Evolutionary conservation across 2,113 vertebrate species (phyloP).

Genomic region (Eidolon helvum): DNA sequence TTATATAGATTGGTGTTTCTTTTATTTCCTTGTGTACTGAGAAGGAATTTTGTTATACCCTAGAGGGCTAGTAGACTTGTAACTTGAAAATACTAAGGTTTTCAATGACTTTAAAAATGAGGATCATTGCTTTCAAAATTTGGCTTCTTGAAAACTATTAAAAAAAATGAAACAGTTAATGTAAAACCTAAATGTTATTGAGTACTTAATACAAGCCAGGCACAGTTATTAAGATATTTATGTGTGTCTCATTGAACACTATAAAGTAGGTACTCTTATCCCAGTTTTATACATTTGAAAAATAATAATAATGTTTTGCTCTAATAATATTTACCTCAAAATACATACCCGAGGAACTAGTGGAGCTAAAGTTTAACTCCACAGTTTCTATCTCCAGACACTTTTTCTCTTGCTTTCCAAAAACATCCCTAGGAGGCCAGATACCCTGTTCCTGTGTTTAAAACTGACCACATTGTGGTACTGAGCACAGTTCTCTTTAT

Average conservation of each 20-base stretch:
- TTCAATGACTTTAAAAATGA: background rate
- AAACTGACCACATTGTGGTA: background rate
- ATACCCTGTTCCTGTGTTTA: background rate
- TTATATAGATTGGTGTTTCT: background rate
- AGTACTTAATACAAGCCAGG: background rate
- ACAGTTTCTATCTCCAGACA: background rate
- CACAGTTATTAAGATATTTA: background rate
- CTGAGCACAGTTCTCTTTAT: background rate
- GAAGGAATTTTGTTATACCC: background rate
- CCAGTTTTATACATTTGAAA: background rate
- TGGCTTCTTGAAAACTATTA: background rate
- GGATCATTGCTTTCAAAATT: background rate
- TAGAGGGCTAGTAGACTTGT: background rate
- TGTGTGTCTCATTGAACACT: background rate
- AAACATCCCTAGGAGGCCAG: background rate
- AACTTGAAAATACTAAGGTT: background rate
- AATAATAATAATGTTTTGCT: background rate
- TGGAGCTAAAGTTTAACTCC: background rate
- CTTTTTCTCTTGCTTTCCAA: background rate
- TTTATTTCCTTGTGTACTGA: background rate
- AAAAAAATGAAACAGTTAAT: background rate
- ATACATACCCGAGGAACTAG: background rate
- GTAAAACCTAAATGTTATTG: background rate
- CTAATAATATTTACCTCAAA: background rate
- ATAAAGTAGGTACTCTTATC: background rate